Conservation (phyloP, 2,888 invertebrate species). For the Synergus japonicus region DNA sequence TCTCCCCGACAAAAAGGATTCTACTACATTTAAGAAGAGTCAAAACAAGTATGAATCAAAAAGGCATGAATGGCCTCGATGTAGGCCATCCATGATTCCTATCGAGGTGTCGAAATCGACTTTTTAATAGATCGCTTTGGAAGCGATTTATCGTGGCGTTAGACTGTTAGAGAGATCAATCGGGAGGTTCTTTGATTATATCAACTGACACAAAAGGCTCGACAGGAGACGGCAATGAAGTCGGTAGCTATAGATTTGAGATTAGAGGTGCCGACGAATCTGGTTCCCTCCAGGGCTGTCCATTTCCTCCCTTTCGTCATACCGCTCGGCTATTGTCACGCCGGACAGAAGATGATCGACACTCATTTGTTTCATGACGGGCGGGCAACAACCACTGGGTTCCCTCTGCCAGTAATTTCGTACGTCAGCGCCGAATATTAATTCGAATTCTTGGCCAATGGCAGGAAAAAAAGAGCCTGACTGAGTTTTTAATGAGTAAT, state of each 20-base stretch:
- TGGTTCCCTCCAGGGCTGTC: conserved; percentile 13
- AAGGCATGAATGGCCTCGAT: background rate
- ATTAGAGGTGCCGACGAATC: conserved; percentile 30
- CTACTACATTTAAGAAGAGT: background rate
- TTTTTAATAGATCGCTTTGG: conserved; percentile 22
- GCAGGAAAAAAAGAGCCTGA: conserved; percentile 15
- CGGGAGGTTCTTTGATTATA: conserved; percentile 15
- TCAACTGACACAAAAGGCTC: conserved; percentile 1
- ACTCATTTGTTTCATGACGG: conserved; percentile 73
- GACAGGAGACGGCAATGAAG: background rate
- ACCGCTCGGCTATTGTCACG: conserved; percentile 16
- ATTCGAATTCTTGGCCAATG: conserved; percentile 73
- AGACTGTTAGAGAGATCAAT: conserved; percentile 23
- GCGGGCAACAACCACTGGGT: conserved; percentile 55
- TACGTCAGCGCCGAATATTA: conserved; percentile 77
- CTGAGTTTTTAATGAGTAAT: too few species aligned
- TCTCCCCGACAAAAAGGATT: too few species aligned
- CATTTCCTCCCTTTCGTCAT: conserved; percentile 24
- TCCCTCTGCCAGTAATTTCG: conserved; percentile 71
- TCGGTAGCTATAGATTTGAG: conserved; percentile 26
- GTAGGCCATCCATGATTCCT: conserved; percentile 12
- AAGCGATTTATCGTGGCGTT: conserved; percentile 18
- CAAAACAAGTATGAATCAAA: background rate
- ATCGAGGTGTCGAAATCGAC: background rate
- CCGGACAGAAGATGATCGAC: conserved; percentile 43